Percentiles rank a stretch among this genome's conserved stretches.
Evolutionary conservation across 2,113 vertebrate species (phyloP).

Genomic region (Platanista minor): DNA sequence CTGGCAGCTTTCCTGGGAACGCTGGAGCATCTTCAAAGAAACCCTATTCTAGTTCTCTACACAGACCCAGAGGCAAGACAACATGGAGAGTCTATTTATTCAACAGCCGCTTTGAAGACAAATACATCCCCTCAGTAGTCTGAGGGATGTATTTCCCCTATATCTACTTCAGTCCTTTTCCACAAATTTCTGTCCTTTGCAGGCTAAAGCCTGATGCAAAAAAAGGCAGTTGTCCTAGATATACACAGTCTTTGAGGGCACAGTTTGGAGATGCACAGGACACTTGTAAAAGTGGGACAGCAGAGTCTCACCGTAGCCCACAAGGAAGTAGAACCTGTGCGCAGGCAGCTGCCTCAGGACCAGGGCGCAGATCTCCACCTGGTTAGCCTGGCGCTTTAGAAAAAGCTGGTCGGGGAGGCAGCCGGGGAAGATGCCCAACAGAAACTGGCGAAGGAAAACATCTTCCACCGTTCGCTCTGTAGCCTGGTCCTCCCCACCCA

Average conservation of each 20-base stretch:
- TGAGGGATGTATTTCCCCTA: background rate
- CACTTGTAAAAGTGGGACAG: constrained; percentile 90
- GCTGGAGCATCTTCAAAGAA: background rate
- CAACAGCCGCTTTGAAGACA: background rate
- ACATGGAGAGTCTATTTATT: background rate
- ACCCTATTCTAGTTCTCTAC: background rate
- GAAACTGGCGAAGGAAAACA: constrained; percentile 87
- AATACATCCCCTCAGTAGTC: background rate
- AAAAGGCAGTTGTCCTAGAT: constrained; percentile 64
- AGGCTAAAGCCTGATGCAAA: accelerated
- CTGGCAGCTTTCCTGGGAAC: background rate
- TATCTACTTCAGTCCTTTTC: background rate
- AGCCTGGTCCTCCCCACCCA: constrained; percentile 81
- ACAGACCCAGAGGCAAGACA: background rate
- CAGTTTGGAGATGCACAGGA: constrained; percentile 89
- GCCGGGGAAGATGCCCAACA: constrained; percentile 89
- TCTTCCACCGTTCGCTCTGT: constrained; percentile 87
- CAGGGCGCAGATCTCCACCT: constrained; percentile 82
- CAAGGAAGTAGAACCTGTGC: constrained; percentile 86
- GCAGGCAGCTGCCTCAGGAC: constrained; percentile 80
- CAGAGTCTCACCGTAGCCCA: constrained; percentile 87
- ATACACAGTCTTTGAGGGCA: constrained; percentile 81
- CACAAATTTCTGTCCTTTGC: background rate
- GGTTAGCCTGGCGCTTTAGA: constrained; percentile 87
- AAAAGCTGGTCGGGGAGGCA: constrained; percentile 85